These are phyloP conservation scores for Drosophila yooni DNA, from an alignment of 2,888 invertebrate species.

Conservation along the genomic window DNA sequence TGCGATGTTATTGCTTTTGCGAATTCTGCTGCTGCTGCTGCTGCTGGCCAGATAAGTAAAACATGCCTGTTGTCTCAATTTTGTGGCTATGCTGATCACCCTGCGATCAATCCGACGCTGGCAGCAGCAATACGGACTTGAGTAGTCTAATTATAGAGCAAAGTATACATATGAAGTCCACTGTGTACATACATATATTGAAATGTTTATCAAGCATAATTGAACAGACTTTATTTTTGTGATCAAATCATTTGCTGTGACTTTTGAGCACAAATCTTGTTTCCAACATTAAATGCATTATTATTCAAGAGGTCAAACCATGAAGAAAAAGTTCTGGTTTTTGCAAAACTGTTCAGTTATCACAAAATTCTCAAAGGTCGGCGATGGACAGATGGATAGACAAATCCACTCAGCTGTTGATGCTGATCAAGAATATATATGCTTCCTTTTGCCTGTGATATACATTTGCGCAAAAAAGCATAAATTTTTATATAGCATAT, in stretches of 20 bases:
- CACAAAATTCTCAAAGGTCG: not conserved
- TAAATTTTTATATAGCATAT: not conserved
- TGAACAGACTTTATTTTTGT: not conserved
- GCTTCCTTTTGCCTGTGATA: not conserved
- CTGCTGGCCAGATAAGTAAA: conserved; percentile 30
- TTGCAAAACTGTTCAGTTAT: not conserved
- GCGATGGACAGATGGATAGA: not conserved
- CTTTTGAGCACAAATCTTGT: not conserved
- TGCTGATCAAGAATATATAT: not conserved
- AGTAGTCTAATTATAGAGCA: not conserved
- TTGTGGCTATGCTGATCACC: conserved; percentile 1
- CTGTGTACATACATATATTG: not conserved
- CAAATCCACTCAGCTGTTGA: not conserved
- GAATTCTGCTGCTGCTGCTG: conserved; percentile 12
- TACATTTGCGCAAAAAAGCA: not conserved
- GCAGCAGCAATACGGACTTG: not conserved
- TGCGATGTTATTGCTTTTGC: conserved; percentile 52
- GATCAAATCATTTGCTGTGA: not conserved
- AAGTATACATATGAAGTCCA: not conserved
- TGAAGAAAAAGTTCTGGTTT: not conserved
- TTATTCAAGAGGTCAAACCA: not conserved
- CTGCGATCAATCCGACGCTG: not conserved
- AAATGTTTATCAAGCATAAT: not conserved
- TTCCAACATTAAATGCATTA: not conserved
- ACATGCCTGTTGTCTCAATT: conserved; percentile 14